A percentile compares a stretch with the other conserved stretches of the same genome.
Evolutionary conservation across 2,888 invertebrate species (phyloP).

Genomic region (Lithophane ornitopus): DNA sequence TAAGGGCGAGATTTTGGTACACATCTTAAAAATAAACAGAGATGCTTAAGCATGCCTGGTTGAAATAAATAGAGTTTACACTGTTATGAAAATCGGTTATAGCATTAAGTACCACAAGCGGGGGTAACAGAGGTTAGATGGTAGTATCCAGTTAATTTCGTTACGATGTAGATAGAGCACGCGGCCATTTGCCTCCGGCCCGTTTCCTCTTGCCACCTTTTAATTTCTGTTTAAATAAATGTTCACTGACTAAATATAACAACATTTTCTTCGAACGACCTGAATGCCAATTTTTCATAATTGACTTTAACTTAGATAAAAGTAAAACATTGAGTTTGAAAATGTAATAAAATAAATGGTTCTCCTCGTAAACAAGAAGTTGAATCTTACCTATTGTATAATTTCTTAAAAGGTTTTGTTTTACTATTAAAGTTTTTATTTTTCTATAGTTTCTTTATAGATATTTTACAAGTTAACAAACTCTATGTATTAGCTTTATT

Average conservation of each 20-base stretch:
- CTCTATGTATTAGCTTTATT: neutral
- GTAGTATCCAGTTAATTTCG: conserved; percentile 83
- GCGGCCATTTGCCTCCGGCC: conserved; percentile 77
- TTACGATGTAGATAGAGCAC: conserved; percentile 87
- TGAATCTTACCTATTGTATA: neutral
- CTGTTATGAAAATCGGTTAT: conserved; percentile 72
- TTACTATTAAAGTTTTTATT: too few relatives aligned
- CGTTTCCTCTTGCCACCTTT: conserved; percentile 81
- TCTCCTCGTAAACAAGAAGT: conserved; percentile 2
- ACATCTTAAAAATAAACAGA: conserved; percentile 45
- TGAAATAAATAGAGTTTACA: conserved; percentile 69
- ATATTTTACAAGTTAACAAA: too few relatives aligned
- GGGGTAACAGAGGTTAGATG: conserved; percentile 75
- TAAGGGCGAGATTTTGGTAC: conserved; percentile 28
- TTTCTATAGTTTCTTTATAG: neutral
- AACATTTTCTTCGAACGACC: conserved; percentile 57
- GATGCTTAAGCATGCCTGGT: conserved; percentile 38
- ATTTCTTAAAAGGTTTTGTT: neutral
- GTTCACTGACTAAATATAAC: conserved; percentile 74
- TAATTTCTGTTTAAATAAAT: conserved; percentile 82
- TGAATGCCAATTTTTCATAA: conserved; percentile 52
- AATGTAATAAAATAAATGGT: conserved; percentile 10
- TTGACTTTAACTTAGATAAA: conserved; percentile 42
- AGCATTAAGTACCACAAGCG: conserved; percentile 70
- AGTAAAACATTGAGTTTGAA: conserved; percentile 29